Conservation (phyloP, 2,888 invertebrate genomes). For the Leucoptera coffeella region DNA sequence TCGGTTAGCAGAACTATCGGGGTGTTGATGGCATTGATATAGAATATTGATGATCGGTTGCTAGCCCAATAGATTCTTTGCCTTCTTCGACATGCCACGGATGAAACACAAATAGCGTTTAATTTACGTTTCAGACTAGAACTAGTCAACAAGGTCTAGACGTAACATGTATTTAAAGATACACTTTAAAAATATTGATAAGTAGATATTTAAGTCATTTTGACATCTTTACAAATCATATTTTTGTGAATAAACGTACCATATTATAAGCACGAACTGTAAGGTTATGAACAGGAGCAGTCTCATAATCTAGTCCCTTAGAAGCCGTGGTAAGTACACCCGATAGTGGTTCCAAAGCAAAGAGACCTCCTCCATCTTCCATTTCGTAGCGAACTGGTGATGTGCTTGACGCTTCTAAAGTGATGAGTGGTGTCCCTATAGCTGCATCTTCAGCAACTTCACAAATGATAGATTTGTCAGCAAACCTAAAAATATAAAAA, state of each 20-base stretch:
- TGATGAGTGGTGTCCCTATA: constrained; percentile 71
- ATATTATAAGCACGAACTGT: constrained; percentile 81
- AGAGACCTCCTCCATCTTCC: constrained; percentile 64
- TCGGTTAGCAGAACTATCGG: too few species aligned
- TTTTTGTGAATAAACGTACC: constrained; percentile 47
- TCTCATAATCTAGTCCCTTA: constrained; percentile 75
- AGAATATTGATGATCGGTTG: too few species aligned
- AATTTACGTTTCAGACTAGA: too few species aligned
- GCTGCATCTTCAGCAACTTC: constrained; percentile 84
- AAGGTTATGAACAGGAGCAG: constrained; percentile 69
- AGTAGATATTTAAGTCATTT: too few species aligned
- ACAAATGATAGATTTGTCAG: constrained; percentile 29
- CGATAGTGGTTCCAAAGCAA: constrained; percentile 81
- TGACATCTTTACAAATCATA: constrained; percentile 56
- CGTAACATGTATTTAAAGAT: too few species aligned
- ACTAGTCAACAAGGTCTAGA: too few species aligned
- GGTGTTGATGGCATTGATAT: too few species aligned
- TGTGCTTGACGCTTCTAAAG: constrained; percentile 74
- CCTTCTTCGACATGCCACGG: too few species aligned
- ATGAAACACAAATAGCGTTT: too few species aligned
- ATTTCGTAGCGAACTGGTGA: constrained; percentile 78
- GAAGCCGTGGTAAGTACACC: constrained; percentile 74
- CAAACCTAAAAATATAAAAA: constrained; percentile 14
- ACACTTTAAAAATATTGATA: too few species aligned
- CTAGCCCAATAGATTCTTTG: too few species aligned